phyloP scores from a whole-genome alignment of 2,113 vertebrate genomes.

The Cyrtonyx montezumae region DNA sequence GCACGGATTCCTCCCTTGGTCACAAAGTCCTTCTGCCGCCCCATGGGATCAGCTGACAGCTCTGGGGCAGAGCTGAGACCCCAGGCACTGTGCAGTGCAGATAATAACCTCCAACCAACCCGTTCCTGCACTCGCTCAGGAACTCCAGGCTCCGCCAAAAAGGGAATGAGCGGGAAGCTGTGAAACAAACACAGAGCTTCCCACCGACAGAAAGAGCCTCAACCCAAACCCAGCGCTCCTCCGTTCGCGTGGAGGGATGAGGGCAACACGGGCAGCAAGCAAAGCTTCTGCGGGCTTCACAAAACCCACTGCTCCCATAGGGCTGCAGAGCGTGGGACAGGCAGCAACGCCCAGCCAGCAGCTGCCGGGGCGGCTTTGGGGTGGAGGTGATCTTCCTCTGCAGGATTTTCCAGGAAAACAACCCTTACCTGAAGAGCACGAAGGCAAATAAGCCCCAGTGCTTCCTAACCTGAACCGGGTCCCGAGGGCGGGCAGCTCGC shows the following conservation, averaged over 20 bases:
- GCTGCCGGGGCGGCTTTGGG: not conserved
- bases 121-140: not conserved
- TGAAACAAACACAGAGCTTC: not conserved
- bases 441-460: not conserved
- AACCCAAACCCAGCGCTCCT: not conserved
- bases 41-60: not conserved
- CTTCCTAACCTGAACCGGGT: not conserved
- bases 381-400: not conserved
- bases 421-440: not conserved
- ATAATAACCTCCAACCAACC: too few relatives aligned
- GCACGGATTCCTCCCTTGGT: not conserved
- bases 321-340: not conserved
- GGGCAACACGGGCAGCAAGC: not conserved
- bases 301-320: not conserved
- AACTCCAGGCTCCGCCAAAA: not conserved
- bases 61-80: not conserved
- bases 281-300: not conserved
- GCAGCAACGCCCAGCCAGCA: not conserved
- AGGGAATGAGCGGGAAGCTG: not conserved
- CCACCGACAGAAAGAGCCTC: accelerated
- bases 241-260: not conserved
- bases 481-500: not conserved
- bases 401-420: not conserved
- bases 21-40: not conserved
- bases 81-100: too few relatives aligned